phyloP scores from a whole-genome alignment of 2,113 vertebrate genomes.

The Mugil cephalus region DNA sequence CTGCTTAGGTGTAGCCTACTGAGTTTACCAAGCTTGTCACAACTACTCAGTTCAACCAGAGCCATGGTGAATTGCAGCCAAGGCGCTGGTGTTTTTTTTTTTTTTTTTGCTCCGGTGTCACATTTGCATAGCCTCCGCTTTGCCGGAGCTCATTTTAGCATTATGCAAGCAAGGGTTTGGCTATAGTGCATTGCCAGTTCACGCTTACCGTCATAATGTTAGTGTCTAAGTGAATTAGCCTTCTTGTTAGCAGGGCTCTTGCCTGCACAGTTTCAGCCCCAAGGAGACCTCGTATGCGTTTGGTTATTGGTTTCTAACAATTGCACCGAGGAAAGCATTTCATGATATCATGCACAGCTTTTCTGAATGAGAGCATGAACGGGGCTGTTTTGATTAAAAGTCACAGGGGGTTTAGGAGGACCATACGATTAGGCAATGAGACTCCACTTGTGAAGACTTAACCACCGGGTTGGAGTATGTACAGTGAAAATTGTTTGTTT shows the following conservation, averaged over 20 bases:
- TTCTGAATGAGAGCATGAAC: constrained; percentile 53
- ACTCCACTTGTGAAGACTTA: constrained; percentile 27
- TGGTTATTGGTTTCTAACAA: constrained; percentile 61
- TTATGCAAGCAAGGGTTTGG: constrained; percentile 56
- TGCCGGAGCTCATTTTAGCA: constrained; percentile 44
- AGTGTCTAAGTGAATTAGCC: constrained; percentile 74
- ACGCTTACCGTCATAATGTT: constrained; percentile 65
- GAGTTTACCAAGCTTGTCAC: constrained; percentile 73
- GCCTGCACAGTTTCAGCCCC: constrained; percentile 67
- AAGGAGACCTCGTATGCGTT: constrained; percentile 62
- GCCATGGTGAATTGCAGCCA: constrained; percentile 54
- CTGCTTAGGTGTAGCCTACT: constrained; percentile 66
- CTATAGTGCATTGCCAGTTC: constrained; percentile 51
- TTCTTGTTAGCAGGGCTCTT: constrained; percentile 65
- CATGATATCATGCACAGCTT: constrained; percentile 55
- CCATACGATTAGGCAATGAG: constrained; percentile 21
- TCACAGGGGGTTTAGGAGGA: constrained; percentile 35
- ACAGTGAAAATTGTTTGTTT: constrained; percentile 12
- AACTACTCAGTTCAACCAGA: constrained; percentile 65
- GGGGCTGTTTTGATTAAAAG: constrained; percentile 62
- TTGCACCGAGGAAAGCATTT: constrained; percentile 47
- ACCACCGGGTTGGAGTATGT: constrained; percentile 20
- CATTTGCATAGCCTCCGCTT: constrained; percentile 43
- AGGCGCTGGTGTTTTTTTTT: constrained; percentile 27
- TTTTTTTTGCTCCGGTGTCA: constrained; percentile 37